Base-by-base conservation (phyloP, 2,888 invertebrate species). In the Nemotelus pantherinus region DNA sequence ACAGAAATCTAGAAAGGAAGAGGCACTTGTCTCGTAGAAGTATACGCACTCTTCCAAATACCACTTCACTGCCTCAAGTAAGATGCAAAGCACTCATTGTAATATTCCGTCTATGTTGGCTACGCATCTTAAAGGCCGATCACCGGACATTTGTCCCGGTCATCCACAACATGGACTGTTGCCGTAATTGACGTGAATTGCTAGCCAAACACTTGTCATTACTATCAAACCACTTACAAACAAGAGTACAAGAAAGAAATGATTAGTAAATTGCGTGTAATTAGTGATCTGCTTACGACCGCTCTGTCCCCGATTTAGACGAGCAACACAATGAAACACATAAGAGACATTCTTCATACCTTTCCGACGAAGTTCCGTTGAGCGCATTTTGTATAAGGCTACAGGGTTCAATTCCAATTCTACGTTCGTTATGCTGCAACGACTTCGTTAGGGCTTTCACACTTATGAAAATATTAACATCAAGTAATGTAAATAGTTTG, bases 361-460 rank as follows among this genome's bases (percentile, higher is more conserved):
- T 75, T 77, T 77, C 63, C 75, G 74, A 25, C 63, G 67, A 44
- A 77, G 60, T 75, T 77, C 77, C 57, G 75, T 77, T 45, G 77
- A 77, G n/a, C 77, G 75, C 77, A 77, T 77, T 68, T 74, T 68
- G 39, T 7, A n/a, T 60, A 10, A 68, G 57, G 65, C 47, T 47
- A 64, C 63, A 41, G 9, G 63, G 47, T 50, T 41, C 41, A 39
- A 25, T 39, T 63, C 41, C 41, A 63, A 9, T 63, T 7, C 63
- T 63, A 10, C 5, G n/a, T 39, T 3, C 5, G 63, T 41, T 3
- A 7, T 39, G 63, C 6, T 5, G 5, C 41, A 39, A 1, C 43
- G 3, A 63, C 41, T 63, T 63, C 63, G 41, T 39, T 43, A 5
- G 5, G 10, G 63, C 25, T 3, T 63, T 3, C 3, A 39, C 3